These are phyloP conservation scores for Drosophila albomicans DNA, from an alignment of 1,140 invertebrate species.

Conservation along the genomic window DNA sequence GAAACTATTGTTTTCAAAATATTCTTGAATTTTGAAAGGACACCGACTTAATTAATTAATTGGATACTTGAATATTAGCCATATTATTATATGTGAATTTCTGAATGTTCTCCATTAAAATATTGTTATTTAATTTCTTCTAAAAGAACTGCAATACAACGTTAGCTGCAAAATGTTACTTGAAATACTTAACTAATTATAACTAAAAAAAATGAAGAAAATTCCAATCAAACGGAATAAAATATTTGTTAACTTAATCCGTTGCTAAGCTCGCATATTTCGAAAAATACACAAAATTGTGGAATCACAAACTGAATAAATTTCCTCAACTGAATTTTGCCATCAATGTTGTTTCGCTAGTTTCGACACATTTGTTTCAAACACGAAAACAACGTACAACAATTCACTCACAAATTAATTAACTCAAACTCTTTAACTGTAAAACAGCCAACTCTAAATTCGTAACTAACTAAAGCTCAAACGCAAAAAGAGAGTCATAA, in stretches of 20 bases:
- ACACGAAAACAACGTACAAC: conserved; percentile 9
- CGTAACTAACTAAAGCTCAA: conserved; percentile 10
- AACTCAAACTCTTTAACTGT: conserved; percentile 14
- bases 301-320: conserved; percentile 3
- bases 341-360: conserved; percentile 55
- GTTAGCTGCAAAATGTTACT: too few relatives aligned
- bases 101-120: too few relatives aligned
- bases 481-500: background rate
- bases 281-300: background rate
- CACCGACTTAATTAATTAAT: too few relatives aligned
- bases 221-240: background rate
- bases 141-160: too few relatives aligned
- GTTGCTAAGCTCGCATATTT: conserved; percentile 22
- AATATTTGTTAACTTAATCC: background rate
- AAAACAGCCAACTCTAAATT: conserved; percentile 13
- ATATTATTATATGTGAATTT: too few relatives aligned
- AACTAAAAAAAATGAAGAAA: background rate
- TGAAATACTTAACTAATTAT: background rate
- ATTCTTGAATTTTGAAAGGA: too few relatives aligned
- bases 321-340: conserved; percentile 1
- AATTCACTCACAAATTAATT: conserved; percentile 27
- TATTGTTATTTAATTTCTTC: too few relatives aligned
- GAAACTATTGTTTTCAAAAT: too few relatives aligned
- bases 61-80: too few relatives aligned
- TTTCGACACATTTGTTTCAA: conserved; percentile 17